phyloP scores from a whole-genome alignment of 2,113 vertebrate genomes.

The Gavialis gangeticus region DNA sequence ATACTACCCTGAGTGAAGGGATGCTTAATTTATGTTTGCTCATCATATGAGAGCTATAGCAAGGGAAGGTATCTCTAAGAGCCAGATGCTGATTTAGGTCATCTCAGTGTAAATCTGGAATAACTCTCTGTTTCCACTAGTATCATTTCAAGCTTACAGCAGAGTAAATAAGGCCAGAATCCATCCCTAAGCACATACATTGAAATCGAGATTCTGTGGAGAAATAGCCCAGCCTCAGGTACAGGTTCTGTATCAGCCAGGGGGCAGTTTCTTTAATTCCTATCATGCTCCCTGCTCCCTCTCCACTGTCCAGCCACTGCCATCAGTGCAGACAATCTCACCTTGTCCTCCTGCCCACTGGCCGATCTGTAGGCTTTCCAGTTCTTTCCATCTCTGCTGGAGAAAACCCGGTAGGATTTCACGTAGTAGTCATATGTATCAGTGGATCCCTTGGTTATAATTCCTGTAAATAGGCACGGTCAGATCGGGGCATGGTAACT shows the following conservation, averaged over 20 bases:
- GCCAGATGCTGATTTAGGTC: neutral
- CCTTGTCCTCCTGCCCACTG: conserved; percentile 83
- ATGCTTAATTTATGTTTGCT: neutral
- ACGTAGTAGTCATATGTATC: conserved; percentile 76
- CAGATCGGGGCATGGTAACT: neutral
- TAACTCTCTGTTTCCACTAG: neutral
- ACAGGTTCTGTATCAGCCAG: no score
- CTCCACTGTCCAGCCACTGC: fast-evolving
- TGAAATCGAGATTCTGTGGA: neutral
- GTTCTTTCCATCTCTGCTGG: conserved; percentile 83
- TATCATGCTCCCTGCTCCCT: neutral
- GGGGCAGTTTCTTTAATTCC: neutral
- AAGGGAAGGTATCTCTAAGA: neutral
- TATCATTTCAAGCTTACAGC: neutral
- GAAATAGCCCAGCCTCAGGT: neutral
- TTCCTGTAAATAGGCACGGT: conserved; percentile 65
- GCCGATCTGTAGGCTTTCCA: conserved; percentile 85
- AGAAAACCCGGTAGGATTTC: conserved; percentile 79
- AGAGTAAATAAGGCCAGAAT: neutral
- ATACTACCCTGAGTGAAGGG: neutral
- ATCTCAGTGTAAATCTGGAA: neutral
- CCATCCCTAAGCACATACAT: neutral
- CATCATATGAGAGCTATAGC: neutral
- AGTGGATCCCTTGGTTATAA: conserved; percentile 80
- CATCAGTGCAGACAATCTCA: neutral